phyloP scores from a whole-genome alignment of 2,888 invertebrate genomes.

The Idaea straminata region DNA sequence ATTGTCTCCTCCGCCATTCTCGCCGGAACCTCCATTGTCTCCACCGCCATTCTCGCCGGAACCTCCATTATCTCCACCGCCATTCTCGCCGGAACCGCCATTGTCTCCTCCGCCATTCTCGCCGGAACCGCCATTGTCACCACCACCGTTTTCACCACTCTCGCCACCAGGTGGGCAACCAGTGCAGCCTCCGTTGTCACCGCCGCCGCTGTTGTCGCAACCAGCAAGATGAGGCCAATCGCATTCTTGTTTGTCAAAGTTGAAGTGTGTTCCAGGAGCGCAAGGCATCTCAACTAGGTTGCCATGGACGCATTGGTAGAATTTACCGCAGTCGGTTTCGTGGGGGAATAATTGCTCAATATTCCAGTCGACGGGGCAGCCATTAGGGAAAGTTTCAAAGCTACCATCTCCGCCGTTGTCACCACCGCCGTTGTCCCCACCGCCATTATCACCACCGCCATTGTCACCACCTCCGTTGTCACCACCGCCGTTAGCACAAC shows the following conservation, averaged over 20 bases:
- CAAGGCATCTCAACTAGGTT: slow-evolving; percentile 28
- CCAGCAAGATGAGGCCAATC: slow-evolving; percentile 35
- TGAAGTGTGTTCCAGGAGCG: slow-evolving; percentile 36
- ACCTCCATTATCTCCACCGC: slow-evolving; percentile 11
- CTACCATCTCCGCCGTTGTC: slow-evolving; percentile 10
- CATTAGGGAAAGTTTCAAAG: slow-evolving; percentile 16
- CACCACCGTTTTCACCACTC: no score
- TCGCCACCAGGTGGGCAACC: neutral
- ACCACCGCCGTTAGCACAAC: slow-evolving; percentile 8
- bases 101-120: neutral
- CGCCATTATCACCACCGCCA: slow-evolving; percentile 13
- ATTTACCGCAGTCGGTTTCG: slow-evolving; percentile 32
- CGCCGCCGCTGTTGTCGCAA: slow-evolving; percentile 7
- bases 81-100: slow-evolving; percentile 11
- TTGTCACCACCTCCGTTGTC: slow-evolving; percentile 13
- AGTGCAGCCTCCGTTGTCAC: neutral
- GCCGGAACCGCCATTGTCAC: neutral
- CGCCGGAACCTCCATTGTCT: slow-evolving; percentile 10
- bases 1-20: no score
- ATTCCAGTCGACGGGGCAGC: slow-evolving; percentile 32
- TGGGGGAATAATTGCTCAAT: slow-evolving; percentile 33
- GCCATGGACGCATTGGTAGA: slow-evolving; percentile 37
- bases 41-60: no score
- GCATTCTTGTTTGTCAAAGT: slow-evolving; percentile 30
- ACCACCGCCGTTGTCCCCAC: slow-evolving; percentile 10